Evolutionary conservation across 2,888 invertebrate species (phyloP).

Genomic region (Xanthorhoe spadicearia): DNA sequence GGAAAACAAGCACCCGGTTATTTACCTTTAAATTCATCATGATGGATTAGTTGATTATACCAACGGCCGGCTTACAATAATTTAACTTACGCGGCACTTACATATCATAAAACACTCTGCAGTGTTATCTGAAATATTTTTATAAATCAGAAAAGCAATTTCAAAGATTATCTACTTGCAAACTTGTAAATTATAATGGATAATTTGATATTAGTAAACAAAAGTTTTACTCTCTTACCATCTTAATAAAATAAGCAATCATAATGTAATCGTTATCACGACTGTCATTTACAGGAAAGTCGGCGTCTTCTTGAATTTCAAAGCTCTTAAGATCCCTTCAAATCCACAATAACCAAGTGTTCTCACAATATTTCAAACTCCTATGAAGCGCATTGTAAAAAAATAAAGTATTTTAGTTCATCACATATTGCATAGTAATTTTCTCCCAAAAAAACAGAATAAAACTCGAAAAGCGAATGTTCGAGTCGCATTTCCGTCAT

Average conservation of each 20-base stretch:
- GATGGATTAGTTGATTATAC: not conserved
- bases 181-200: not conserved
- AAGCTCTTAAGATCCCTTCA: too few species aligned
- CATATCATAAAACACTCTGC: too few species aligned
- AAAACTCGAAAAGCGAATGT: constrained; percentile 15
- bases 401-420: not conserved
- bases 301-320: too few species aligned
- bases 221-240: not conserved
- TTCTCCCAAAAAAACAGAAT: constrained; percentile 1
- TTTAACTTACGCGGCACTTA: too few species aligned
- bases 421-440: not conserved
- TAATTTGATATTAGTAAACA: not conserved
- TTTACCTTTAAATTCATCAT: not conserved
- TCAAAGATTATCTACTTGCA: too few species aligned
- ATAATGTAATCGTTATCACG: not conserved
- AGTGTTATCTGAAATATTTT: too few species aligned
- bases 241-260: not conserved
- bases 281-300: not conserved
- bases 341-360: too few species aligned
- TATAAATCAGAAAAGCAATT: not conserved
- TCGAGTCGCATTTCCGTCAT: constrained; percentile 26
- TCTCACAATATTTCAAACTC: too few species aligned
- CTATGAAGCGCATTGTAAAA: not conserved
- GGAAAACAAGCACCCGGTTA: not conserved
- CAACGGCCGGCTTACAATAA: too few species aligned